Percentiles rank a stretch among this genome's conserved stretches.
Conservation (phyloP, 1,140 invertebrate genomes). For the Asobara japonica region DNA sequence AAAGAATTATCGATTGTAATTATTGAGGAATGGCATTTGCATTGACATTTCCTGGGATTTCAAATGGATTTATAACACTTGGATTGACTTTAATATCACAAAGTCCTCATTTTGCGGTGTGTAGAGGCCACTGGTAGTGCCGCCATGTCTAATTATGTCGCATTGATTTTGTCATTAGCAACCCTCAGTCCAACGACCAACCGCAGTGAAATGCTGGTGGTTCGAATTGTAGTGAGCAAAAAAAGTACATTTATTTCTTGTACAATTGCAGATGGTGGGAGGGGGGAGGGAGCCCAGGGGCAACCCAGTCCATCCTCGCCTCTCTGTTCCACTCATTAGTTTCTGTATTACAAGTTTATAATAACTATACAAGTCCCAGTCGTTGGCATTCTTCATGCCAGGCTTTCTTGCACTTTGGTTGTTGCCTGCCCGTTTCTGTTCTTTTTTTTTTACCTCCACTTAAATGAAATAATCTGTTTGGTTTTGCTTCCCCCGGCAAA, state of each 20-base stretch:
- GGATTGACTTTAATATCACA: constrained; percentile 11
- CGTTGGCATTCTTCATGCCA: neutral
- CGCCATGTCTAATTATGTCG: constrained; percentile 67
- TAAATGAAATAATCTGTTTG: constrained; percentile 11
- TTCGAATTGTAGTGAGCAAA: constrained; percentile 3
- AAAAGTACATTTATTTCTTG: constrained; percentile 4
- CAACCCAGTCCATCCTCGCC: neutral
- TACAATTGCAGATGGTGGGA: neutral
- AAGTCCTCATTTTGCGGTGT: constrained; percentile 32
- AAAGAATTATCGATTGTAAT: neutral
- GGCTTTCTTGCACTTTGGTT: neutral
- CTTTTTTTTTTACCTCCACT: neutral
- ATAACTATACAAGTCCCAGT: neutral
- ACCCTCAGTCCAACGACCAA: constrained; percentile 46
- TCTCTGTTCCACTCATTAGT: constrained; percentile 11
- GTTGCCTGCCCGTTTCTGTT: neutral
- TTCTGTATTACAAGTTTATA: constrained; percentile 11
- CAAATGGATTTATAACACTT: constrained; percentile 10
- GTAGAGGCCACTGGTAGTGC: constrained; percentile 44
- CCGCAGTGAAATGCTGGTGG: constrained; percentile 1
- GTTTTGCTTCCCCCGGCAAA: constrained; percentile 1
- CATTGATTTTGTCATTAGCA: constrained; percentile 67
- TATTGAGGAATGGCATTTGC: constrained; percentile 21
- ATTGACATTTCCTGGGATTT: constrained; percentile 28
- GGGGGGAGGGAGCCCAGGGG: neutral